phyloP scores from a whole-genome alignment of 2,888 invertebrate species.

The Sesia apiformis region DNA sequence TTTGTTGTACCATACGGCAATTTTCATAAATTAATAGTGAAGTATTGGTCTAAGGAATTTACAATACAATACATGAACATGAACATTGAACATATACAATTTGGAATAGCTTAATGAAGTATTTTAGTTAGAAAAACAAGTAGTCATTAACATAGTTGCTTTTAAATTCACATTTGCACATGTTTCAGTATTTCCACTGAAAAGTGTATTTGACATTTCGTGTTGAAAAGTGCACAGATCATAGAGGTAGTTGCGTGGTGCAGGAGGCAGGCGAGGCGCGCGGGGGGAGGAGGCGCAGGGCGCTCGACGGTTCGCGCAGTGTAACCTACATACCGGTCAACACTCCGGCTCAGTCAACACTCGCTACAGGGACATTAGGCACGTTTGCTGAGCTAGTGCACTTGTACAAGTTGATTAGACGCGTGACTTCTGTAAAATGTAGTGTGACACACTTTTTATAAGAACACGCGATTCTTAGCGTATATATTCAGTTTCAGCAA shows the following conservation, averaged over 20 bases:
- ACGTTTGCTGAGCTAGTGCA: constrained; percentile 44
- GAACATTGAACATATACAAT: too few species aligned
- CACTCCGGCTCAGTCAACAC: constrained; percentile 75
- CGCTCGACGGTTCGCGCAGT: constrained; percentile 55
- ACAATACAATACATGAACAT: too few species aligned
- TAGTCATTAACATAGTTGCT: too few species aligned
- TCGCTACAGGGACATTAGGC: constrained; percentile 72
- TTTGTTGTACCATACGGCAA: too few species aligned
- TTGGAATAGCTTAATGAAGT: too few species aligned
- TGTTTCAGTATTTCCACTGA: constrained; percentile 7
- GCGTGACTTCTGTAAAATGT: background rate
- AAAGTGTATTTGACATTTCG: constrained; percentile 52
- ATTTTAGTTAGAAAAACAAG: too few species aligned
- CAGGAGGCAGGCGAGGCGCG: constrained; percentile 11
- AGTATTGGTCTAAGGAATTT: too few species aligned
- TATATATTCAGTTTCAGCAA: too few species aligned
- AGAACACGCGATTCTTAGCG: too few species aligned
- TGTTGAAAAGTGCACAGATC: constrained; percentile 54
- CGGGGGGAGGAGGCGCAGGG: constrained; percentile 20
- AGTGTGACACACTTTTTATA: too few species aligned
- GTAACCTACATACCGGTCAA: constrained; percentile 75
- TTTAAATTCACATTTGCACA: background rate
- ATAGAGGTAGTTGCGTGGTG: constrained; percentile 58
- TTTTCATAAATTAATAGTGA: too few species aligned
- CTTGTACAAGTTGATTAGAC: constrained; percentile 29